A percentile compares a stretch with the other conserved stretches of the same genome.
These are phyloP conservation scores for Zygaena filipendulae DNA, from an alignment of 2,888 invertebrate species.

Conservation along the genomic window DNA sequence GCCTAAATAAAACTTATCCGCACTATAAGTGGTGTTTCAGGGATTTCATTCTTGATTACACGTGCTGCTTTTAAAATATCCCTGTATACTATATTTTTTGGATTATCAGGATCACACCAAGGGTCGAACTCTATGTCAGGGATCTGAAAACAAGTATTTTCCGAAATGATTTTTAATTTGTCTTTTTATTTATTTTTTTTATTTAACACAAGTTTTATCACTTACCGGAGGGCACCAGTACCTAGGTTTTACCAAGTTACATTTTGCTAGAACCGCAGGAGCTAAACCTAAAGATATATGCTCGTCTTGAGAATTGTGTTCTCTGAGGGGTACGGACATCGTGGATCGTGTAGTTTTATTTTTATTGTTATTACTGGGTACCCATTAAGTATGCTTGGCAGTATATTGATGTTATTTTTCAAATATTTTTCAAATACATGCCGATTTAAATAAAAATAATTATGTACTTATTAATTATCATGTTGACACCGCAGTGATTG, in stretches of 20 bases:
- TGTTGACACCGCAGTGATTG: too few relatives aligned
- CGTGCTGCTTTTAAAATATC: slow-evolving; percentile 71
- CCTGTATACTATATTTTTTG: slow-evolving; percentile 50
- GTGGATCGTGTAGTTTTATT: too few relatives aligned
- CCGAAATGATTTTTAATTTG: background rate
- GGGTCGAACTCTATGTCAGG: slow-evolving; percentile 25
- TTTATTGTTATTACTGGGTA: background rate
- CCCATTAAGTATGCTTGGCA: background rate
- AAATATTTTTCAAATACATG: too few relatives aligned
- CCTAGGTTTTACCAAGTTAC: slow-evolving; percentile 19
- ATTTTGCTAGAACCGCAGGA: slow-evolving; percentile 29
- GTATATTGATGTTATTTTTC: background rate
- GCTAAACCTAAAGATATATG: slow-evolving; percentile 29
- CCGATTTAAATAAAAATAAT: too few relatives aligned
- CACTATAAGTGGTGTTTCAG: slow-evolving; percentile 27
- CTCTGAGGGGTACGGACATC: too few relatives aligned
- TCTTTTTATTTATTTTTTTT: background rate
- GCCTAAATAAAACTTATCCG: too few relatives aligned
- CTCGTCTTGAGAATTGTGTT: too few relatives aligned
- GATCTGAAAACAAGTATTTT: slow-evolving; percentile 21
- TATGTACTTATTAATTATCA: too few relatives aligned
- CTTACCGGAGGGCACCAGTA: slow-evolving; percentile 25
- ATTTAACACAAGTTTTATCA: background rate
- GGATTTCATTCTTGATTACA: slow-evolving; percentile 64
- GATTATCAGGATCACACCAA: slow-evolving; percentile 31